Percentiles rank a stretch among this genome's conserved stretches.
Conservation (phyloP, 1,140 invertebrate species). For the Paraescarpia echinospica region DNA sequence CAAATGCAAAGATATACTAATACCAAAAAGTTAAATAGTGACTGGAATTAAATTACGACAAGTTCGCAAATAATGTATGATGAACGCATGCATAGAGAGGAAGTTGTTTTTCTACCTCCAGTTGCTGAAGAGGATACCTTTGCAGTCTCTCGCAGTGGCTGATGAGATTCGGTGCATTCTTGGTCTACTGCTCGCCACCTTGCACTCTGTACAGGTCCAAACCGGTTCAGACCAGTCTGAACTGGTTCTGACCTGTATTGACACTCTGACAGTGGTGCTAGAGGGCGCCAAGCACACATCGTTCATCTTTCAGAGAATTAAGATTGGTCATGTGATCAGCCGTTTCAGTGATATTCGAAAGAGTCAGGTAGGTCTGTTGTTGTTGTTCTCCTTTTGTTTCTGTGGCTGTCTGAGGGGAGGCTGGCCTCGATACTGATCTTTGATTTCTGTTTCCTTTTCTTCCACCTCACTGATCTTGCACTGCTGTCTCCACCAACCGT, state of each 20-base stretch:
- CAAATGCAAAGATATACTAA: too few relatives aligned
- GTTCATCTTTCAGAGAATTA: not conserved
- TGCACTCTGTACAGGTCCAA: not conserved
- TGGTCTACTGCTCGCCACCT: not conserved
- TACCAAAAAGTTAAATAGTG: too few relatives aligned
- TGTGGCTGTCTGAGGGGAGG: too few relatives aligned
- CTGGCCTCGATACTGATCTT: too few relatives aligned
- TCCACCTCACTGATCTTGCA: too few relatives aligned
- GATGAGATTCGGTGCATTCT: not conserved
- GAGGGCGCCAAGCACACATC: not conserved
- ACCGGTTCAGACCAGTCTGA: not conserved
- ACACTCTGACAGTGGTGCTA: not conserved
- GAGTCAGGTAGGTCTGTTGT: not conserved
- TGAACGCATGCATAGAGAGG: too few relatives aligned
- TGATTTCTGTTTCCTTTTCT: too few relatives aligned
- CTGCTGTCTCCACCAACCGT: too few relatives aligned
- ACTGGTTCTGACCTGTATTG: not conserved
- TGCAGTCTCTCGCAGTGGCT: not conserved
- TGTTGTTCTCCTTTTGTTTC: too few relatives aligned
- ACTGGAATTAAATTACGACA: too few relatives aligned
- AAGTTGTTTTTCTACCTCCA: not conserved
- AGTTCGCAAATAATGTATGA: not conserved
- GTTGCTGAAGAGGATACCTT: not conserved
- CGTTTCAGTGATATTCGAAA: not conserved
- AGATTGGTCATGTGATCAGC: not conserved